Conservation (phyloP, 2,113 vertebrate genomes). For the Ceyx cyanopectus region DNA sequence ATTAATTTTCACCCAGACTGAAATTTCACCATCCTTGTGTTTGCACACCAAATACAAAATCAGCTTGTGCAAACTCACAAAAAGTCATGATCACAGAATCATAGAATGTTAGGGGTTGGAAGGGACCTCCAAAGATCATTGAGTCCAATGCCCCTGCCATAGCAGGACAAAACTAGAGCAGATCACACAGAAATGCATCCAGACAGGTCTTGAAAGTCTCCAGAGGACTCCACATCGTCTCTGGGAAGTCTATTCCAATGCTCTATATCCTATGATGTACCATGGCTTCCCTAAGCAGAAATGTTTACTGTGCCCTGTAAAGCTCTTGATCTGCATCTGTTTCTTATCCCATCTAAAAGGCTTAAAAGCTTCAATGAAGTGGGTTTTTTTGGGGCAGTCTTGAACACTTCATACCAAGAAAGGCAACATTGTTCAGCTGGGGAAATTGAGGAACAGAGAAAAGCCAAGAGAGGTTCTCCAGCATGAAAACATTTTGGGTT, state of each 20-base stretch:
- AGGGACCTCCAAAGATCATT: no score
- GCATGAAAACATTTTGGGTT: accelerated
- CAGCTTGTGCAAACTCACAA: not conserved
- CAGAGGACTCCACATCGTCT: no score
- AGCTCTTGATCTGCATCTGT: not conserved
- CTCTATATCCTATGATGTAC: no score
- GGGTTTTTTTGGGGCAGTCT: not conserved
- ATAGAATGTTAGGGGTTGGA: no score
- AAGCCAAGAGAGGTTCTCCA: not conserved
- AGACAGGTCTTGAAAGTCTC: no score
- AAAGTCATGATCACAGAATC: not conserved
- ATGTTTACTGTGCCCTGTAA: not conserved
- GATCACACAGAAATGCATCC: no score
- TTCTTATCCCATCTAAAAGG: not conserved
- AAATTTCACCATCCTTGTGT: not conserved
- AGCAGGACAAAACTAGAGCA: no score
- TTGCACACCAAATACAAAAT: not conserved
- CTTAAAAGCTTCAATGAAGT: not conserved
- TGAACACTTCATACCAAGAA: not conserved
- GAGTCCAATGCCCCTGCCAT: no score
- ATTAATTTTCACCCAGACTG: not conserved
- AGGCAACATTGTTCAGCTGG: not conserved
- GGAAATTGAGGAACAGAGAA: not conserved
- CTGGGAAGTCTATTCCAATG: no score
- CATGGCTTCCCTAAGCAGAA: not conserved